Evolutionary conservation across 2,113 vertebrate genomes (phyloP).

Genomic region (Sturnira hondurensis): DNA sequence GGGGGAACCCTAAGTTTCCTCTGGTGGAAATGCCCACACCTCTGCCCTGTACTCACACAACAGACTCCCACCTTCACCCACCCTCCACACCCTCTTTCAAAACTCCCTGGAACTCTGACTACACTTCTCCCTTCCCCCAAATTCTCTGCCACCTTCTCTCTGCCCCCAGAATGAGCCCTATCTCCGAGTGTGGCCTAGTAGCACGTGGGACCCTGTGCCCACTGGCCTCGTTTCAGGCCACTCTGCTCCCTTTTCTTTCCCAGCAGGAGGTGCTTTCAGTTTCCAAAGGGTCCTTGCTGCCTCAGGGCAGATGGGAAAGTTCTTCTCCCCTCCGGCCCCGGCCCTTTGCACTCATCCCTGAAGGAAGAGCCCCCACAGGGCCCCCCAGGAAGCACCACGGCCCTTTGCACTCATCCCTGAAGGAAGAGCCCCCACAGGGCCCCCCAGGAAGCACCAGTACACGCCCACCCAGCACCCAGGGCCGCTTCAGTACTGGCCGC

Average conservation of each 20-base stretch:
- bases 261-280: neutral
- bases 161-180: neutral
- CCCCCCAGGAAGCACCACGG: neutral
- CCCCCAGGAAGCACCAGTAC: neutral
- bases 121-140: neutral
- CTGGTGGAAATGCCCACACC: neutral
- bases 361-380: neutral
- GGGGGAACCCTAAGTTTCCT: neutral
- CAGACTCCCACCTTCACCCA: neutral
- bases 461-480: rapidly evolving
- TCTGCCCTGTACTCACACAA: neutral
- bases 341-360: rapidly evolving
- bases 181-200: rapidly evolving
- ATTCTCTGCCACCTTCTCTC: neutral
- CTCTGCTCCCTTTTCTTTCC: neutral
- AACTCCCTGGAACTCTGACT: neutral
- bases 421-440: neutral
- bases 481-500: neutral
- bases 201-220: neutral
- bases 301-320: neutral
- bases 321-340: rapidly evolving
- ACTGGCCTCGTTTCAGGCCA: rapidly evolving
- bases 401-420: rapidly evolving
- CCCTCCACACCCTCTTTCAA: neutral
- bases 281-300: neutral